Base-by-base conservation (phyloP, 1,140 invertebrate genomes). In the Penaeus chinensis region DNA sequence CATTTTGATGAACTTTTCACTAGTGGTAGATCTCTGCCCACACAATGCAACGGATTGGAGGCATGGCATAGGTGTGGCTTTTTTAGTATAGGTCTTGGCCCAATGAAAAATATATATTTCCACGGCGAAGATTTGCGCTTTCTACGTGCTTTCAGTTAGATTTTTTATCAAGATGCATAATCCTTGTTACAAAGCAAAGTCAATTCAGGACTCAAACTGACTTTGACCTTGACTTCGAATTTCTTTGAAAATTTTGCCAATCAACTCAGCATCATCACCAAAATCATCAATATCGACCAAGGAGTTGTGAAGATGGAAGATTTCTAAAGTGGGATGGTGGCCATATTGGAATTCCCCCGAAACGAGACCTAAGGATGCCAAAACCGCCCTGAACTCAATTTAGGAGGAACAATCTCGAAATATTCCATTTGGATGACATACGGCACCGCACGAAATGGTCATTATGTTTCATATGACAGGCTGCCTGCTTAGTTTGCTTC, bases 111-210 rank as follows among this genome's bases (percentile, higher is more conserved):
- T 77, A 77, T 77, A 77, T 77, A 77, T 77, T 77, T 77, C 74
- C 74, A 2, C 4, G 74, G 74, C 2, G 74, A 32, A 77, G 74
- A 77, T 77, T 77, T 77, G 74, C 74, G 4, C 74, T 77, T 77
- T 77, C 74, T 77, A 4, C 2, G 74, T n/a, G 4, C 74, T 77
- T 77, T 77, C 27, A 77, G 4, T 77, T 77, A 4, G 20, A 77
- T n/a, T 77, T 77, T 77, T 77, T 77, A n/a, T 77, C 74, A 77
- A 77, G 74, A n/a, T 77, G 74, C 74, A 77, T 77, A 4, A 77
- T 77, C 74, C 74, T 77, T 4, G 4, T 77, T 77, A 77, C 74
- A 77, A 77, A 77, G 74, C 32, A 19, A 77, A 22, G 32, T 32
- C 32, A 77, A 77, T 32, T 2, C 74, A n/a, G 32, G 20, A 77